Evolutionary conservation across 2,888 invertebrate genomes (phyloP).

Genomic region (Eumerus sabulonum): DNA sequence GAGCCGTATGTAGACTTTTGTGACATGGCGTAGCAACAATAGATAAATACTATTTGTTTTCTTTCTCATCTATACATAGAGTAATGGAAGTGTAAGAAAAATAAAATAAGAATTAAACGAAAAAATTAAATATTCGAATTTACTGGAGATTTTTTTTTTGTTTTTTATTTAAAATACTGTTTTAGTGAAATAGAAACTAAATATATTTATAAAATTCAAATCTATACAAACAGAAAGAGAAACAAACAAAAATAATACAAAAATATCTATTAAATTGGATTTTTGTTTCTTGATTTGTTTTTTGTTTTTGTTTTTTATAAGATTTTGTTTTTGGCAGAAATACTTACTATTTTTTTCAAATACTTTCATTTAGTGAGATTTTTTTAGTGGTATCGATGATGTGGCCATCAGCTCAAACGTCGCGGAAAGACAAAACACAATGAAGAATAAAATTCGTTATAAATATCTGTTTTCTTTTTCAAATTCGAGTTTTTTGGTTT

Average conservation of each 20-base stretch:
- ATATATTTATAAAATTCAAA: constrained; percentile 38
- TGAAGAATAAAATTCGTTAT: constrained; percentile 74
- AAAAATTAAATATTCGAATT: constrained; percentile 49
- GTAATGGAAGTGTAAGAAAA: constrained; percentile 24
- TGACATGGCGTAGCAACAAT: constrained; percentile 48
- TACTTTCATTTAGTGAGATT: constrained; percentile 76
- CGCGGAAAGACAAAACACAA: constrained; percentile 80
- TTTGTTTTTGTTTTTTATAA: constrained; percentile 35
- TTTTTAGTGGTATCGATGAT: constrained; percentile 77
- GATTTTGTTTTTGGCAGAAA: constrained; percentile 68
- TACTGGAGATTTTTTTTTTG: constrained; percentile 10
- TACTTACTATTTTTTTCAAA: constrained; percentile 77
- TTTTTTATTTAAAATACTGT: constrained; percentile 41
- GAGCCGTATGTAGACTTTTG: too few relatives aligned
- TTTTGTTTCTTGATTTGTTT: constrained; percentile 54
- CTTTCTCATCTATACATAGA: constrained; percentile 35
- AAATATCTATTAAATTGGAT: constrained; percentile 60
- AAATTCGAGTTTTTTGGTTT: constrained; percentile 33
- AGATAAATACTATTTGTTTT: constrained; percentile 47
- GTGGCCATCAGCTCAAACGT: constrained; percentile 79
- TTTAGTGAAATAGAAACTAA: constrained; percentile 58
- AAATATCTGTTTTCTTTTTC: constrained; percentile 70
- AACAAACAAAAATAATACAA: constrained; percentile 63
- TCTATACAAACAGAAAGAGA: constrained; percentile 63
- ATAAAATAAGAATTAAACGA: constrained; percentile 51